These are phyloP conservation scores for Turritopsis rubra DNA, from an alignment of 30 jellyfish, hydroid and myxozoan species.

Conservation along the genomic window DNA sequence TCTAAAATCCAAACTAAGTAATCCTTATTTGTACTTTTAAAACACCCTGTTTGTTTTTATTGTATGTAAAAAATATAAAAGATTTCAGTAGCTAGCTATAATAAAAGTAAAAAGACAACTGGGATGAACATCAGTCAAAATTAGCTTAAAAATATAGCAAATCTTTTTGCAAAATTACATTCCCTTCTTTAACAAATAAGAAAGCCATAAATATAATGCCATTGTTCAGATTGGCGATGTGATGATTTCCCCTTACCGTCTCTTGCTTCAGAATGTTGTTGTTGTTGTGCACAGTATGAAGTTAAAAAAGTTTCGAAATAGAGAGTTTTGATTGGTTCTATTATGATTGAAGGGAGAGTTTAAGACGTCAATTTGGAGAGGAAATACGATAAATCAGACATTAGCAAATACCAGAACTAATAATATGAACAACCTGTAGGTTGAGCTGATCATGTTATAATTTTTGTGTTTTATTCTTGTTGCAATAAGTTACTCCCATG, in stretches of 20 bases:
- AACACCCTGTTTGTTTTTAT: background rate
- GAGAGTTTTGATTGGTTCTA: background rate
- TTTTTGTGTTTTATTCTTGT: background rate
- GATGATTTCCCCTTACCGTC: conserved; percentile 13
- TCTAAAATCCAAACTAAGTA: background rate
- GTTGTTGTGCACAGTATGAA: conserved; percentile 16
- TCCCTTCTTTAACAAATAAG: background rate
- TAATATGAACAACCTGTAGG: too few species aligned
- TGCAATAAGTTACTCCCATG: background rate
- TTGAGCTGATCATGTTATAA: background rate
- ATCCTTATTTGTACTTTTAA: background rate
- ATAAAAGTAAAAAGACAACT: background rate
- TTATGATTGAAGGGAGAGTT: background rate
- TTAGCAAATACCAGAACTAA: background rate
- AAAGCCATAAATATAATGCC: background rate
- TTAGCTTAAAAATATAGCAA: background rate
- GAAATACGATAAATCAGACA: background rate
- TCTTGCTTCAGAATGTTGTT: conserved; percentile 17
- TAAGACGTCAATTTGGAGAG: background rate
- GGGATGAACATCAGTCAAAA: background rate
- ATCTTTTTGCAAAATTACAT: background rate
- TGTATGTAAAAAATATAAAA: background rate
- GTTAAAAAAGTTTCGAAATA: background rate
- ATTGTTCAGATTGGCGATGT: background rate
- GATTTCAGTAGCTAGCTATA: too few species aligned